phyloP scores from a whole-genome alignment of 2,888 invertebrate genomes.

The Campopleginae sp. region DNA sequence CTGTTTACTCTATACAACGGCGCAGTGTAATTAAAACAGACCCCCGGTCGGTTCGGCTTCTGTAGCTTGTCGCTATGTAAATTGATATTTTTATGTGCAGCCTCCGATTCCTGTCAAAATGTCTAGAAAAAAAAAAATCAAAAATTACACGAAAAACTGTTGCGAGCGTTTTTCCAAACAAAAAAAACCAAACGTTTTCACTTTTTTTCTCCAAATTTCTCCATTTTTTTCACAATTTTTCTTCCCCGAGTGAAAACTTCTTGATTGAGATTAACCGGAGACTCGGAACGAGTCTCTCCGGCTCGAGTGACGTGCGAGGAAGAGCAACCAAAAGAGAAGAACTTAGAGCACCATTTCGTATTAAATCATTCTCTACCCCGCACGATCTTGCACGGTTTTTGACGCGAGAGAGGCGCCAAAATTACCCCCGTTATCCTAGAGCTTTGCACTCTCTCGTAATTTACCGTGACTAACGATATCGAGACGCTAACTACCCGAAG shows the following conservation, averaged over 20 bases:
- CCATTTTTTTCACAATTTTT: no score
- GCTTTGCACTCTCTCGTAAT: slow-evolving; percentile 65
- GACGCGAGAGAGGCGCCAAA: slow-evolving; percentile 65
- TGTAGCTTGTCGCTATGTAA: slow-evolving; percentile 49
- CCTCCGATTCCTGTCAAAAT: neutral
- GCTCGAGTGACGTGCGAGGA: neutral
- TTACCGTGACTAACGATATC: slow-evolving; percentile 77
- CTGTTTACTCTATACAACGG: slow-evolving; percentile 66
- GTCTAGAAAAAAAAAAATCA: neutral
- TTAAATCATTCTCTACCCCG: slow-evolving; percentile 67
- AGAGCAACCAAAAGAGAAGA: slow-evolving; percentile 8
- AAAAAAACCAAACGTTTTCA: neutral
- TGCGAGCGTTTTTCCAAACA: neutral
- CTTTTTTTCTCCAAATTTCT: no score
- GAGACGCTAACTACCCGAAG: slow-evolving; percentile 71
- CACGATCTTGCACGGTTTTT: slow-evolving; percentile 69
- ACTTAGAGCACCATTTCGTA: slow-evolving; percentile 36
- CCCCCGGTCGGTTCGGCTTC: slow-evolving; percentile 59
- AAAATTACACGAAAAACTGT: neutral
- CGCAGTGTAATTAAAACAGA: slow-evolving; percentile 68
- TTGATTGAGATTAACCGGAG: slow-evolving; percentile 57
- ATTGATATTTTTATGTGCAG: slow-evolving; percentile 13
- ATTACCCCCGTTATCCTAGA: slow-evolving; percentile 43
- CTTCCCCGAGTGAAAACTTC: slow-evolving; percentile 61
- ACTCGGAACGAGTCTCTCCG: slow-evolving; percentile 21